Conservation (phyloP, 2,113 vertebrate genomes). For the Pachycephala philippinensis region DNA sequence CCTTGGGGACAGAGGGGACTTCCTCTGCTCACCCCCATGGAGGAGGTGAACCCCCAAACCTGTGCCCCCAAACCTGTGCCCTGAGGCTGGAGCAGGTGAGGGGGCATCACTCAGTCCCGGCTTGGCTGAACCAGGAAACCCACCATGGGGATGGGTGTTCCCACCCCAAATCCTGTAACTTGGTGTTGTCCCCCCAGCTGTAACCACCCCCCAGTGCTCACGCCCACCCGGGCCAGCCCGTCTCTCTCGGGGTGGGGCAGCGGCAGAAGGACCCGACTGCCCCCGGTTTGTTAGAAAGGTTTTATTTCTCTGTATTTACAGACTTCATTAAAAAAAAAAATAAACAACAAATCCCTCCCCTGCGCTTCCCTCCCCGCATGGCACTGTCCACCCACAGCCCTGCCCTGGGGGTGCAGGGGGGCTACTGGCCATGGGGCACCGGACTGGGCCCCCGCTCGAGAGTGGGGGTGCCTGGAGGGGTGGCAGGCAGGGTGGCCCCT, state of each 20-base stretch:
- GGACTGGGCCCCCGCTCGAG: background rate
- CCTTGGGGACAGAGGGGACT: background rate
- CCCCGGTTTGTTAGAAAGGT: background rate
- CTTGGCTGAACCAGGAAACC: background rate
- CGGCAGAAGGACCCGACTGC: background rate
- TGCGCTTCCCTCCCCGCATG: too few species aligned
- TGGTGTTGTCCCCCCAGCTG: background rate
- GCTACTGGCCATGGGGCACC: background rate
- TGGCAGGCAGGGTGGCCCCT: background rate
- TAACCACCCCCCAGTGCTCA: background rate
- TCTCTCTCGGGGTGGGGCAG: rapidly evolving
- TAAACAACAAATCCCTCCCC: background rate
- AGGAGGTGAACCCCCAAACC: background rate
- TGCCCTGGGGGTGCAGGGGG: background rate
- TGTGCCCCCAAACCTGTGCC: background rate
- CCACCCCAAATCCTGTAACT: background rate
- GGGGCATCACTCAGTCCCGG: background rate
- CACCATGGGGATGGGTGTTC: background rate
- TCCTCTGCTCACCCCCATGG: background rate
- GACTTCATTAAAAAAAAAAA: background rate
- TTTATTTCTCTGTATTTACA: conserved; percentile 56
- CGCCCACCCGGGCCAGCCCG: rapidly evolving
- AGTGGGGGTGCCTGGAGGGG: background rate
- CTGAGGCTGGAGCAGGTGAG: background rate
- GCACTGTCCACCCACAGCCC: background rate